Evolutionary conservation across 2,888 invertebrate species (phyloP).

Genomic region (Blastobasis lacticolella): DNA sequence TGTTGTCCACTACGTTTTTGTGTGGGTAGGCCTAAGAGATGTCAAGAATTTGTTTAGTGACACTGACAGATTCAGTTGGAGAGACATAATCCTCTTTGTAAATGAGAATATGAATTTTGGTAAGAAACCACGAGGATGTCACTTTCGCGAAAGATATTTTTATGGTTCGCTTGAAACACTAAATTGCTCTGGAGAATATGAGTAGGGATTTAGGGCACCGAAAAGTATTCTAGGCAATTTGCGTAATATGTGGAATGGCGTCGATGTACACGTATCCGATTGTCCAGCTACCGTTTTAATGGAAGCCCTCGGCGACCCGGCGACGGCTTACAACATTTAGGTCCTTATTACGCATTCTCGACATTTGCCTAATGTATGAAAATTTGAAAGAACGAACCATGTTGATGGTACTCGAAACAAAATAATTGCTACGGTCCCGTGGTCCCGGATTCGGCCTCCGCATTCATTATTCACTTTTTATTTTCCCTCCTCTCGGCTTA

Average conservation of each 20-base stretch:
- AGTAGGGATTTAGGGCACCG: no score
- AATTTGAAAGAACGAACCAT: conserved; percentile 71
- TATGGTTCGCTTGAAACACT: conserved; percentile 22
- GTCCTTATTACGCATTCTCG: conserved; percentile 69
- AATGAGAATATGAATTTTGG: conserved; percentile 3
- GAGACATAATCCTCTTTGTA: conserved; percentile 7
- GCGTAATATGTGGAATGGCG: no score
- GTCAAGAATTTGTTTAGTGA: conserved; percentile 27
- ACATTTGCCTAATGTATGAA: conserved; percentile 73
- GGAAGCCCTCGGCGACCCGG: conserved; percentile 44
- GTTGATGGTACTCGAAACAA: conserved; percentile 73
- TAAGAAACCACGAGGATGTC: conserved; percentile 11
- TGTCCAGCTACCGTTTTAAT: conserved; percentile 51
- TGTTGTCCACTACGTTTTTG: conserved; percentile 14
- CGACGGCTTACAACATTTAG: conserved; percentile 61
- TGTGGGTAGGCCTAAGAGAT: conserved; percentile 22
- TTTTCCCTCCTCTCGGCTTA: conserved; percentile 68
- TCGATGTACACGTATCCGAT: conserved; percentile 23
- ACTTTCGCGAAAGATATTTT: not conserved
- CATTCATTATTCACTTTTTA: conserved; percentile 74
- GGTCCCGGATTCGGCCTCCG: conserved; percentile 65
- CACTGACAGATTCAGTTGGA: conserved; percentile 14
- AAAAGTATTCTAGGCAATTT: no score
- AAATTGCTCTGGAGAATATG: no score
- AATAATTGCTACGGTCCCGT: conserved; percentile 72